A percentile compares a stretch with the other conserved stretches of the same genome.
These are phyloP conservation scores for Esox lucius DNA, from an alignment of 2,797 vertebrate genomes.

Conservation along the genomic window DNA sequence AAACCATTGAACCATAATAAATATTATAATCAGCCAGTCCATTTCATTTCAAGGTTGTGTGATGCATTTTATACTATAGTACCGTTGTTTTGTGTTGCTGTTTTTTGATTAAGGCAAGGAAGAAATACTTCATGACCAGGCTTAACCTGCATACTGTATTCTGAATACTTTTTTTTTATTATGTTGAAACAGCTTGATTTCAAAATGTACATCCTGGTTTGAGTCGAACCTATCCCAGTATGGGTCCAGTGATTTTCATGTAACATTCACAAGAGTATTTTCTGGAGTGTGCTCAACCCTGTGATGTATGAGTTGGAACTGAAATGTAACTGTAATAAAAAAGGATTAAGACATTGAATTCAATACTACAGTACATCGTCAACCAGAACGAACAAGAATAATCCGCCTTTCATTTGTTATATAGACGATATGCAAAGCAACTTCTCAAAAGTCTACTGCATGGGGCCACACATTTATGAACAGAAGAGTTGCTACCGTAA, in stretches of 20 bases:
- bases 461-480: constrained; percentile 39
- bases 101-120: too few relatives aligned
- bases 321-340: not conserved
- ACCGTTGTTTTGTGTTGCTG: too few relatives aligned
- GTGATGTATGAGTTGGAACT: not conserved
- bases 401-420: constrained; percentile 38
- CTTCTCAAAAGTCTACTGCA: constrained; percentile 31
- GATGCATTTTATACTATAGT: not conserved
- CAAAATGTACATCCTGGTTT: not conserved
- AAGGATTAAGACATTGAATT: not conserved
- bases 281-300: not conserved
- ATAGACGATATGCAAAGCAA: constrained; percentile 42
- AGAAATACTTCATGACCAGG: not conserved
- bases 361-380: not conserved
- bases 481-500: constrained; percentile 42
- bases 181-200: not conserved
- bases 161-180: not conserved
- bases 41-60: not conserved
- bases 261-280: not conserved
- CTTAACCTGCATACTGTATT: not conserved
- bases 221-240: too few relatives aligned
- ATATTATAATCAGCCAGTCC: constrained; percentile 1
- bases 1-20: constrained; percentile 34
- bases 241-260: not conserved
- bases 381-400: constrained; percentile 3